Conservation (phyloP, 2,888 invertebrate species). For the Actias luna region DNA sequence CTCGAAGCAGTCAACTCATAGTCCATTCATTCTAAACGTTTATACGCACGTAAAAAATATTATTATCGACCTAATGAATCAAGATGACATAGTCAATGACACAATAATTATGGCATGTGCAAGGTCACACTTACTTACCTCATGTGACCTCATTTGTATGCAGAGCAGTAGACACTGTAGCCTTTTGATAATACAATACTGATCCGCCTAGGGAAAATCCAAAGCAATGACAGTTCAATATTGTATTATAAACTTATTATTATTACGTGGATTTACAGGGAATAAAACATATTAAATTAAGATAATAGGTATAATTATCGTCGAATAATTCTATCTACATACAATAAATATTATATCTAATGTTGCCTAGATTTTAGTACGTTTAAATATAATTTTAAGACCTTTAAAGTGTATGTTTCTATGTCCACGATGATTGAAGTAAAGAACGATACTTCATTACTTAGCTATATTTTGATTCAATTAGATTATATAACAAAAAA, state of each 20-base stretch:
- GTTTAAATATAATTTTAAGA: constrained; percentile 2
- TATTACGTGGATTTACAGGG: not conserved
- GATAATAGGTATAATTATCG: constrained; percentile 20
- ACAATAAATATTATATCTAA: constrained; percentile 19
- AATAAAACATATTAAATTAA: constrained; percentile 13
- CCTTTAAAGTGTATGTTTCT: not conserved
- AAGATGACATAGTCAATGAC: constrained; percentile 43
- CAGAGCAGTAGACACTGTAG: constrained; percentile 25
- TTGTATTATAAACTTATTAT: not conserved
- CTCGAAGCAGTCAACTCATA: not conserved
- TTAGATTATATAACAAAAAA: not conserved
- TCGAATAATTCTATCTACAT: constrained; percentile 19
- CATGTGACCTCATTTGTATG: constrained; percentile 54
- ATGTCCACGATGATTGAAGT: not conserved
- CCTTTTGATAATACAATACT: constrained; percentile 40
- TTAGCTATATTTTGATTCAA: not conserved
- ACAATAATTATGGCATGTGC: constrained; percentile 45
- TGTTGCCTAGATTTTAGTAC: not conserved
- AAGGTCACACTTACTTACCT: constrained; percentile 43
- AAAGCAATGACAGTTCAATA: constrained; percentile 24
- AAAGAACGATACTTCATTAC: too few species aligned
- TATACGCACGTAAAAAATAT: constrained; percentile 18
- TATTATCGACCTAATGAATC: constrained; percentile 4
- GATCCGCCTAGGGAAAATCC: constrained; percentile 33
- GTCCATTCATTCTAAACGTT: constrained; percentile 17